phyloP scores from a whole-genome alignment of 2,113 vertebrate species.

The Proterorhinus semilunaris region DNA sequence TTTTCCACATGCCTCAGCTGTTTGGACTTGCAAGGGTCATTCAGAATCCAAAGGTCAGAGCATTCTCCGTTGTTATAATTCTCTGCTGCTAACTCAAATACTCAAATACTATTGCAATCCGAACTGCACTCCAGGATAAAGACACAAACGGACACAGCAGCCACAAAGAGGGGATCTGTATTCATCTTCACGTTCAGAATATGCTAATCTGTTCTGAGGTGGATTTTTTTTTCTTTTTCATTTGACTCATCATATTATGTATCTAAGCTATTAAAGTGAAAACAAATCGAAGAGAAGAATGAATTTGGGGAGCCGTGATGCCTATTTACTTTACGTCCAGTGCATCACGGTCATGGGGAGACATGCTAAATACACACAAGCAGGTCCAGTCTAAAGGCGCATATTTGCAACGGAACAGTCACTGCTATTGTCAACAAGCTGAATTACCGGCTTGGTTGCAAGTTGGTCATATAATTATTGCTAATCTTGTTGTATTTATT shows the following conservation, averaged over 20 bases:
- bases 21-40: no score
- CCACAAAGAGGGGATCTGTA: conserved; percentile 8
- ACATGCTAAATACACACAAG: conserved; percentile 5
- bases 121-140: neutral
- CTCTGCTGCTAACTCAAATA: conserved; percentile 2
- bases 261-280: conserved; percentile 29
- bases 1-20: no score
- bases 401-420: no score
- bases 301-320: conserved; percentile 6
- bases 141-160: neutral
- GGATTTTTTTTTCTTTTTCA: conserved; percentile 21
- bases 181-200: conserved; percentile 26
- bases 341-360: neutral
- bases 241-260: conserved; percentile 29
- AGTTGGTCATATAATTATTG: no score
- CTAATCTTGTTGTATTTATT: no score
- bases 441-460: no score
- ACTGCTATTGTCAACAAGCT: no score
- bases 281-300: conserved; percentile 19
- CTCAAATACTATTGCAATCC: neutral
- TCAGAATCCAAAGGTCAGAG: no score
- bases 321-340: conserved; percentile 12
- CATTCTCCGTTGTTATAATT: no score
- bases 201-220: conserved; percentile 20
- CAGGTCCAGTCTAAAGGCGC: neutral